phyloP scores from a whole-genome alignment of 2,797 vertebrate genomes.

The Acridotheres tristis region DNA sequence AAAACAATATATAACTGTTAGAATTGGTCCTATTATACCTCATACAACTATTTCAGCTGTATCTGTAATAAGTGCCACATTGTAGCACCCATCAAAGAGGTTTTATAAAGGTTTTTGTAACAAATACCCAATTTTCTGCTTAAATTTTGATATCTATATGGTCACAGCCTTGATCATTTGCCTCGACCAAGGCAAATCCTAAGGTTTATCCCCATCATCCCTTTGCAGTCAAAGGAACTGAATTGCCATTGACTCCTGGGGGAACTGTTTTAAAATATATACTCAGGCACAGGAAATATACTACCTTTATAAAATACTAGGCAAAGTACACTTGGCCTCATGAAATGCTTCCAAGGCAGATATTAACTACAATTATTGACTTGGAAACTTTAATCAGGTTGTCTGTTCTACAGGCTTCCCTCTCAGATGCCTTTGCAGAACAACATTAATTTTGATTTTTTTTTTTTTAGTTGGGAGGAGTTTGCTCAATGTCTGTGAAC shows the following conservation, averaged over 20 bases:
- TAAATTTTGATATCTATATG: not conserved
- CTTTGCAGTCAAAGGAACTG: not conserved
- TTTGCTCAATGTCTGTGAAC: not conserved
- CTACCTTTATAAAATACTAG: not conserved
- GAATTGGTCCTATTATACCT: not conserved
- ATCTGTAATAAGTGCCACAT: not conserved
- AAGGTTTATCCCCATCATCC: not conserved
- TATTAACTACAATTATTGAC: not conserved
- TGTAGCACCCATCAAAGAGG: fast-evolving
- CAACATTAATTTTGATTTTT: not conserved
- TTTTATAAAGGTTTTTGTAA: not conserved
- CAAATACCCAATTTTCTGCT: not conserved
- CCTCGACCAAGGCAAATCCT: not conserved
- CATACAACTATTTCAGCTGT: not conserved
- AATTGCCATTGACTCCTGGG: not conserved
- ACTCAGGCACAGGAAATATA: not conserved
- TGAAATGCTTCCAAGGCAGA: not conserved
- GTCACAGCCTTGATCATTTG: not conserved
- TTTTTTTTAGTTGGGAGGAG: not conserved
- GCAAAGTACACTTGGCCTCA: not conserved
- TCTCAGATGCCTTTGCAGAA: not conserved
- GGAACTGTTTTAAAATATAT: not conserved
- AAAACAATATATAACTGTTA: not conserved
- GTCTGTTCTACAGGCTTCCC: not conserved
- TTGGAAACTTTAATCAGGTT: not conserved